A percentile compares a stretch with the other conserved stretches of the same genome.
phyloP scores from a whole-genome alignment of 2,113 vertebrate species.

The Neogale vison region DNA sequence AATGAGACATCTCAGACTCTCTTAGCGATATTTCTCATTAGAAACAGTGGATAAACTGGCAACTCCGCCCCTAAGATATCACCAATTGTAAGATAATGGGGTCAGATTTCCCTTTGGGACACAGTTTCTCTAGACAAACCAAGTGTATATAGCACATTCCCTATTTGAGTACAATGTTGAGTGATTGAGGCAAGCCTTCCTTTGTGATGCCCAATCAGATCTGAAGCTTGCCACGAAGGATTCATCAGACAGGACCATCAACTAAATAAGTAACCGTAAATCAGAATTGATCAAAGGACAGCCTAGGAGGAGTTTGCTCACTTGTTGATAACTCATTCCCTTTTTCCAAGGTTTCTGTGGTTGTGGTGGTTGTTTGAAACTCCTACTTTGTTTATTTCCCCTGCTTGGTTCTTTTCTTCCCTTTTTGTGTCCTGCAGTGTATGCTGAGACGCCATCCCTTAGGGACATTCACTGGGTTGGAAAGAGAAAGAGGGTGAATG shows the following conservation, averaged over 20 bases:
- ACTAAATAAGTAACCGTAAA: not conserved
- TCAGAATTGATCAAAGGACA: not conserved
- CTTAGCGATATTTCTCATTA: slow-evolving; percentile 57
- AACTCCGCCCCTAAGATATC: slow-evolving; percentile 48
- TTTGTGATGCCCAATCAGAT: not conserved
- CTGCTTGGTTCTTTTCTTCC: slow-evolving; percentile 33
- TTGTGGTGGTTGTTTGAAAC: not conserved
- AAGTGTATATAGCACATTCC: not conserved
- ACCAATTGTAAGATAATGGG: not conserved
- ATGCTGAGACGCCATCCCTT: slow-evolving; percentile 61
- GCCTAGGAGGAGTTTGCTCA: not conserved
- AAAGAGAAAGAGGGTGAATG: not conserved
- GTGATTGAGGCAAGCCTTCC: not conserved
- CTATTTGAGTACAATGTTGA: not conserved
- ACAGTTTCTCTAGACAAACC: not conserved
- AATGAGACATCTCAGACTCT: slow-evolving; percentile 40
- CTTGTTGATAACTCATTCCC: not conserved
- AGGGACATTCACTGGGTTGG: not conserved
- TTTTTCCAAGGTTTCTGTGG: not conserved
- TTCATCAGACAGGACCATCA: not conserved
- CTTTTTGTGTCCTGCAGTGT: slow-evolving; percentile 81
- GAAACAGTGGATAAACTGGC: not conserved
- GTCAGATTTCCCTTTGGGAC: slow-evolving; percentile 57
- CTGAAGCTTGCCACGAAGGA: slow-evolving; percentile 56
- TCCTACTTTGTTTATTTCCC: not conserved